Conservation (phyloP, 2,888 invertebrate species). For the Athalia cordata region DNA sequence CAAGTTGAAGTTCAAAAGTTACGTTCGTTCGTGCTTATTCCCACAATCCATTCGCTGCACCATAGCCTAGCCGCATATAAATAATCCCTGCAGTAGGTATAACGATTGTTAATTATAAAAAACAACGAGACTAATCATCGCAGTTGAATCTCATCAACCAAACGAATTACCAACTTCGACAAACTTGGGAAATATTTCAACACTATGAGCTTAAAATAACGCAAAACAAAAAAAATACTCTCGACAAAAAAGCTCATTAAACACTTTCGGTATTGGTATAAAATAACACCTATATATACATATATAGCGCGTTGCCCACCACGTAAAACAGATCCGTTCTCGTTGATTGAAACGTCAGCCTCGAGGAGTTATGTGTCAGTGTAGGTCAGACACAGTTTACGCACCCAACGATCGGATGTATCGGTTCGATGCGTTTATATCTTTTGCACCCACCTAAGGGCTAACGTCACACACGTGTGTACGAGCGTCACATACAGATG, state of each 20-base stretch:
- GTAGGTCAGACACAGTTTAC: constrained; percentile 37
- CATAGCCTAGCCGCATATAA: neutral
- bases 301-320: neutral
- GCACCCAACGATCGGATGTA: constrained; percentile 7
- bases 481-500: neutral
- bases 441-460: constrained; percentile 20
- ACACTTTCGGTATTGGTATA: no score
- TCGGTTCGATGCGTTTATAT: neutral
- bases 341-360: constrained; percentile 68
- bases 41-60: no score
- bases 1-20: constrained; percentile 33
- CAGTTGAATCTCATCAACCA: neutral
- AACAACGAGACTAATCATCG: neutral
- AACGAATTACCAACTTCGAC: no score
- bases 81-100: constrained; percentile 4
- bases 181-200: no score
- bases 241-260: no score
- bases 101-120: constrained; percentile 29
- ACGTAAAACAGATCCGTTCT: neutral
- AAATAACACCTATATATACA: neutral
- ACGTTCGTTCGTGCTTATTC: neutral
- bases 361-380: constrained; percentile 62
- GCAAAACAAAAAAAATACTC: no score
- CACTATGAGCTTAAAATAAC: no score
- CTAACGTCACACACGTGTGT: neutral